These are phyloP conservation scores for Pavo muticus DNA, from an alignment of 2,113 vertebrate species.

Conservation along the genomic window DNA sequence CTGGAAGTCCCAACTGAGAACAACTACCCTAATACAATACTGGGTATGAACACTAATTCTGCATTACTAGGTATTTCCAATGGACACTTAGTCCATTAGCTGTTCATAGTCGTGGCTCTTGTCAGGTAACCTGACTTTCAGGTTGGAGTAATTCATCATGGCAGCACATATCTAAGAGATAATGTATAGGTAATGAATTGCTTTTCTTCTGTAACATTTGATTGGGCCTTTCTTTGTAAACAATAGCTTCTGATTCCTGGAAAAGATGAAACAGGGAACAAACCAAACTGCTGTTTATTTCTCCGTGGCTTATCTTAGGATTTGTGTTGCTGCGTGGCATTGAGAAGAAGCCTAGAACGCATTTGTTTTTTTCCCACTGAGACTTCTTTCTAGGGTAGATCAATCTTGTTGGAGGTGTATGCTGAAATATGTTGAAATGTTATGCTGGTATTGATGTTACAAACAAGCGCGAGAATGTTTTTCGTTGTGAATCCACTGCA, in stretches of 20 bases:
- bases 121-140: background rate
- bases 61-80: background rate
- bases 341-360: background rate
- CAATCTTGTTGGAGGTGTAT: background rate
- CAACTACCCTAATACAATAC: background rate
- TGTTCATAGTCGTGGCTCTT: background rate
- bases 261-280: background rate
- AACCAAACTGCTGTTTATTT: background rate
- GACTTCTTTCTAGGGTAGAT: background rate
- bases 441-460: background rate
- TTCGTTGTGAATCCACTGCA: background rate
- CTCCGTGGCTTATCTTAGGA: background rate
- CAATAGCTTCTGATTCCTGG: background rate
- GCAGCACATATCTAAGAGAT: background rate
- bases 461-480: background rate
- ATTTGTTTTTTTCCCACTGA: background rate
- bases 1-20: background rate
- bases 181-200: background rate
- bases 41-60: constrained; percentile 3
- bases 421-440: background rate
- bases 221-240: background rate
- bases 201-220: background rate
- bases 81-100: background rate
- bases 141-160: background rate
- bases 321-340: background rate